These are phyloP conservation scores for Megaleporinus macrocephalus DNA, from an alignment of 2,113 vertebrate genomes.

Conservation along the genomic window DNA sequence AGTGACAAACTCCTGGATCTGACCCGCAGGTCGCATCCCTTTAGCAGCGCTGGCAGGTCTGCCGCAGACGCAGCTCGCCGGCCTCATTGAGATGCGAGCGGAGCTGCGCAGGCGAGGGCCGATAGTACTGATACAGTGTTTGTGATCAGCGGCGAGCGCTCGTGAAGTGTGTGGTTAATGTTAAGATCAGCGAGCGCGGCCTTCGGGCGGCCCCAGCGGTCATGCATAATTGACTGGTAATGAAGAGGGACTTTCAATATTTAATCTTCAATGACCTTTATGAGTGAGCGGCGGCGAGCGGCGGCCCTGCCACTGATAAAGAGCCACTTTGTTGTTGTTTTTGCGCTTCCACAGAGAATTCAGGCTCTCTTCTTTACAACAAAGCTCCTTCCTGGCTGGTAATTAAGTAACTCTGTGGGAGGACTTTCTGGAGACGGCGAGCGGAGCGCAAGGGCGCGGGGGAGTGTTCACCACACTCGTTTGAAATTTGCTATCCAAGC, in stretches of 20 bases:
- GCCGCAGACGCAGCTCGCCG: neutral
- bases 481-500: neutral
- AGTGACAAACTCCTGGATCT: conserved; percentile 48
- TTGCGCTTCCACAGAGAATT: conserved; percentile 57
- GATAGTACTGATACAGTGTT: conserved; percentile 12
- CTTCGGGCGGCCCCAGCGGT: conserved; percentile 42
- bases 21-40: conserved; percentile 43
- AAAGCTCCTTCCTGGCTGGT: conserved; percentile 63
- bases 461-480: neutral
- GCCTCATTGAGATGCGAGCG: neutral
- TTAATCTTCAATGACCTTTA: conserved; percentile 71
- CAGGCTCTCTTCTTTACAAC: conserved; percentile 54
- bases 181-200: conserved; percentile 36
- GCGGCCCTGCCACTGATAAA: conserved; percentile 60
- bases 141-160: conserved; percentile 22
- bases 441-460: neutral
- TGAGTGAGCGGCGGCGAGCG: conserved; percentile 47
- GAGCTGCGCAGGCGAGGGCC: neutral
- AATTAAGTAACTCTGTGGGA: conserved; percentile 67
- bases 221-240: conserved; percentile 66
- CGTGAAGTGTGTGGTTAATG: conserved; percentile 22
- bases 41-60: too few species aligned
- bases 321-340: conserved; percentile 68
- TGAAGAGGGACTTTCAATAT: conserved; percentile 67
- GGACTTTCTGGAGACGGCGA: conserved; percentile 20